phyloP scores from a whole-genome alignment of 23 tunicate genomes.

The Styela clava region DNA sequence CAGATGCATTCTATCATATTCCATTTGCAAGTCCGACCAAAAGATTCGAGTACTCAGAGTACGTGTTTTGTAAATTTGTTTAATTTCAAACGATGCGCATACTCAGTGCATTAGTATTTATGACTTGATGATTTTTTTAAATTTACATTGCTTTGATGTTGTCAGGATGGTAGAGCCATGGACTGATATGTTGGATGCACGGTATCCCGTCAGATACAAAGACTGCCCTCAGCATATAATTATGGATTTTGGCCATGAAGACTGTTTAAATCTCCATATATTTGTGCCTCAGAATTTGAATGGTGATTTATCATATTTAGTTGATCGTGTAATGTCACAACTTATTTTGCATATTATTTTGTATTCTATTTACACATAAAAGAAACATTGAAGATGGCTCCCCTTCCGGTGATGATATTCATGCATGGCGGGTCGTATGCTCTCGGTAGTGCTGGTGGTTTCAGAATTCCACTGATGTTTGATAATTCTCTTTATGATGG shows the following conservation, averaged over 20 bases:
- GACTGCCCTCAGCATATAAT: conserved; percentile 16
- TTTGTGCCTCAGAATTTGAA: conserved; percentile 10
- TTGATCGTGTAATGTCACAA: not conserved
- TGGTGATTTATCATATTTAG: not conserved
- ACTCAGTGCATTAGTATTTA: not conserved
- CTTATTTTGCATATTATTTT: not conserved
- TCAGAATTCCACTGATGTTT: conserved; percentile 1
- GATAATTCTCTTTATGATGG: conserved; percentile 28
- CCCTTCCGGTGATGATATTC: conserved; percentile 29
- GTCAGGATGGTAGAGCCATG: conserved; percentile 20
- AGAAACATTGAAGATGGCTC: conserved; percentile 4
- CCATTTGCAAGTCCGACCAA: conserved; percentile 10
- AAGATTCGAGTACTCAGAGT: conserved; percentile 19
- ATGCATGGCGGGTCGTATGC: conserved; percentile 30
- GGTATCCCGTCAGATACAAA: conserved; percentile 9
- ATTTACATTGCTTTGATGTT: not conserved
- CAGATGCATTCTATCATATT: conserved; percentile 19
- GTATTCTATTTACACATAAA: not conserved
- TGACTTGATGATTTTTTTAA: not conserved
- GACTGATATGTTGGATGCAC: conserved; percentile 25
- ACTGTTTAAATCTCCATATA: conserved; percentile 24
- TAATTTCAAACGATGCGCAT: too few species aligned
- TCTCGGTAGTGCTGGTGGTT: conserved; percentile 20
- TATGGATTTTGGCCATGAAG: conserved; percentile 20
- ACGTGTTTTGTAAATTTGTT: too few species aligned